Percentiles rank a stretch among this genome's conserved stretches.
Evolutionary conservation across 1,140 invertebrate species (phyloP).

Genomic region (Marisa cornuarietis): DNA sequence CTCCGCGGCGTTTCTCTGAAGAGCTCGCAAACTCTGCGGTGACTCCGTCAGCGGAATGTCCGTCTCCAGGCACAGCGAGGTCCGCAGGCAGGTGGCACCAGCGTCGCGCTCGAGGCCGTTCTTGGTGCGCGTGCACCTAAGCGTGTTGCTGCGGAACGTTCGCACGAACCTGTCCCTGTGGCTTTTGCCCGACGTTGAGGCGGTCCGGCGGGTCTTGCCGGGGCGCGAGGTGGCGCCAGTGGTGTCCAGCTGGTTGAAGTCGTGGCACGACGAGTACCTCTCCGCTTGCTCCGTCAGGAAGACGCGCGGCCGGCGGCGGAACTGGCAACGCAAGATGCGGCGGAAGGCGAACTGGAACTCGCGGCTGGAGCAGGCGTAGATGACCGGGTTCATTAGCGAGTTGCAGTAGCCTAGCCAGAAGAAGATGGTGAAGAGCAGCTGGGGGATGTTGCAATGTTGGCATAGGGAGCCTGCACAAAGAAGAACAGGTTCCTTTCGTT

Average conservation of each 20-base stretch:
- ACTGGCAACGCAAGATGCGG: slow-evolving; percentile 39
- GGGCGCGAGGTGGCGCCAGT: neutral
- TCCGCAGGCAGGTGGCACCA: too few relatives aligned
- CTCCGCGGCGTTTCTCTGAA: neutral
- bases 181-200: neutral
- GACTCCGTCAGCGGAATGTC: slow-evolving; percentile 1
- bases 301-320: slow-evolving; percentile 27
- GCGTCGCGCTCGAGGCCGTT: too few relatives aligned
- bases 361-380: slow-evolving; percentile 95
- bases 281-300: slow-evolving; percentile 28
- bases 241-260: slow-evolving; percentile 10
- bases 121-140: too few relatives aligned
- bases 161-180: neutral
- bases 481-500: neutral
- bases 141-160: slow-evolving; percentile 10
- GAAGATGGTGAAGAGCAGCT: slow-evolving; percentile 55
- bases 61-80: too few relatives aligned
- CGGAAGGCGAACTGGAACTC: slow-evolving; percentile 84
- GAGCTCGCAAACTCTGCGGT: neutral
- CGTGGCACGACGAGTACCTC: slow-evolving; percentile 13
- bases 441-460: slow-evolving; percentile 48
- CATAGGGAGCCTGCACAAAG: slow-evolving; percentile 64
- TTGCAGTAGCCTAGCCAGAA: slow-evolving; percentile 79
- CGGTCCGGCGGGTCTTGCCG: neutral
- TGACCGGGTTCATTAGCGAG: slow-evolving; percentile 92